phyloP scores from a whole-genome alignment of 2,797 vertebrate genomes.

The Gymnoscopelus microlampas region DNA sequence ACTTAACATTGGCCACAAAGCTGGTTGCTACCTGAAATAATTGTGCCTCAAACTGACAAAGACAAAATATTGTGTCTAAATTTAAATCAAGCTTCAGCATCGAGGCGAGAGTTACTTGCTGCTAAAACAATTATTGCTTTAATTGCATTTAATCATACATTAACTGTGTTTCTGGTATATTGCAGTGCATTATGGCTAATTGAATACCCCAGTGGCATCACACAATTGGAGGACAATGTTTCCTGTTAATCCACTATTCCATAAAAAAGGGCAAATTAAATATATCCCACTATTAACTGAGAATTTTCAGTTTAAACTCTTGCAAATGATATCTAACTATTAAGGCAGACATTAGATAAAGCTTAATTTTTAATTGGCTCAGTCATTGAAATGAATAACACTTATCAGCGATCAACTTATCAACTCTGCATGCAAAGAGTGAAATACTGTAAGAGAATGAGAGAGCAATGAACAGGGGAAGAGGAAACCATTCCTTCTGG shows the following conservation, averaged over 20 bases:
- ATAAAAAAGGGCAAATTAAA: slow-evolving; percentile 77
- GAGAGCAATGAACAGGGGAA: slow-evolving; percentile 52
- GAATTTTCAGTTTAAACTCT: slow-evolving; percentile 78
- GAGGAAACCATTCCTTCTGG: slow-evolving; percentile 52
- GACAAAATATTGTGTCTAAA: slow-evolving; percentile 49
- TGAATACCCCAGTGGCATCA: slow-evolving; percentile 74
- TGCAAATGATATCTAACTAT: slow-evolving; percentile 81
- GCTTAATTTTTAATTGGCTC: slow-evolving; percentile 82
- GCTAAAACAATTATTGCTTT: slow-evolving; percentile 74
- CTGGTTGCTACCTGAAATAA: slow-evolving; percentile 54
- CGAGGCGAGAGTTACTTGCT: slow-evolving; percentile 69
- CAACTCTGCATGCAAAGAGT: slow-evolving; percentile 71
- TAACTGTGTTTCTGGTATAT: slow-evolving; percentile 73
- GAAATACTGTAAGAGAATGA: slow-evolving; percentile 32
- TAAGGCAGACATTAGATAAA: slow-evolving; percentile 81
- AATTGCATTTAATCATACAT: slow-evolving; percentile 82
- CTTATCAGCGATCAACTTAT: slow-evolving; percentile 85
- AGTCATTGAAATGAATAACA: slow-evolving; percentile 85
- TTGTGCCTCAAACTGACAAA: slow-evolving; percentile 43
- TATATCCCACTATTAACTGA: slow-evolving; percentile 74
- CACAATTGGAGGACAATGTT: slow-evolving; percentile 77
- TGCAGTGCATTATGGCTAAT: slow-evolving; percentile 73
- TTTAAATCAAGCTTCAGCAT: slow-evolving; percentile 56
- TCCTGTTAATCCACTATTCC: slow-evolving; percentile 70
- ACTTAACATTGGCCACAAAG: slow-evolving; percentile 58